Percentiles rank a stretch among this genome's conserved stretches.
These are phyloP conservation scores for Plusia festucae DNA, from an alignment of 2,888 invertebrate genomes.

Conservation along the genomic window DNA sequence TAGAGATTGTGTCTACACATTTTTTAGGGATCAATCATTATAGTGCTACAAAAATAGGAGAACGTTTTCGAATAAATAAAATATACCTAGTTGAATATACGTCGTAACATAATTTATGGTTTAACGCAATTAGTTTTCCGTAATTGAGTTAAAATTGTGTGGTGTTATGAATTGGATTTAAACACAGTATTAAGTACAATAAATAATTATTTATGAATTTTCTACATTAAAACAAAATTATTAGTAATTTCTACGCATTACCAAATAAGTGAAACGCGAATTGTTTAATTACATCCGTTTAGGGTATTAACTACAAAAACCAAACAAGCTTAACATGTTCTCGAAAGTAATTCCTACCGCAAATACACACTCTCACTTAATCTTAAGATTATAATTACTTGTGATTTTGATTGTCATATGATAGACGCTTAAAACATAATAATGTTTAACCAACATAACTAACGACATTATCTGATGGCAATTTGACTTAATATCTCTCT, in stretches of 20 bases:
- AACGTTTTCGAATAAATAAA: too few relatives aligned
- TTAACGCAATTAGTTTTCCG: too few relatives aligned
- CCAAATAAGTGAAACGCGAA: slow-evolving; percentile 29
- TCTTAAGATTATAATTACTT: background rate
- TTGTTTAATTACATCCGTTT: slow-evolving; percentile 17
- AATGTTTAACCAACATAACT: slow-evolving; percentile 9
- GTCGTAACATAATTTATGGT: too few relatives aligned
- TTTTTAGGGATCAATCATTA: background rate
- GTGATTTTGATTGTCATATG: slow-evolving; percentile 21
- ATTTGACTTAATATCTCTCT: too few relatives aligned
- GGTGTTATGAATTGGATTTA: too few relatives aligned
- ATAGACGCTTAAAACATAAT: slow-evolving; percentile 22
- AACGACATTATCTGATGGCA: background rate
- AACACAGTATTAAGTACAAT: too few relatives aligned
- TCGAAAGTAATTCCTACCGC: background rate
- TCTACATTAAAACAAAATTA: background rate
- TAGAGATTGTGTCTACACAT: too few relatives aligned
- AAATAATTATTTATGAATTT: background rate
- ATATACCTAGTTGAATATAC: too few relatives aligned
- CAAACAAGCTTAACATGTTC: background rate
- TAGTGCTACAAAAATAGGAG: background rate
- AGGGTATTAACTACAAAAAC: slow-evolving; percentile 12
- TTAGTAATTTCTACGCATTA: slow-evolving; percentile 11
- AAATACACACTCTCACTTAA: slow-evolving; percentile 4
- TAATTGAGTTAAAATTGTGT: too few relatives aligned